A percentile compares a stretch with the other conserved stretches of the same genome.
Evolutionary conservation across 2,797 vertebrate species (phyloP).

Genomic region (Pseudochaenichthys georgianus): DNA sequence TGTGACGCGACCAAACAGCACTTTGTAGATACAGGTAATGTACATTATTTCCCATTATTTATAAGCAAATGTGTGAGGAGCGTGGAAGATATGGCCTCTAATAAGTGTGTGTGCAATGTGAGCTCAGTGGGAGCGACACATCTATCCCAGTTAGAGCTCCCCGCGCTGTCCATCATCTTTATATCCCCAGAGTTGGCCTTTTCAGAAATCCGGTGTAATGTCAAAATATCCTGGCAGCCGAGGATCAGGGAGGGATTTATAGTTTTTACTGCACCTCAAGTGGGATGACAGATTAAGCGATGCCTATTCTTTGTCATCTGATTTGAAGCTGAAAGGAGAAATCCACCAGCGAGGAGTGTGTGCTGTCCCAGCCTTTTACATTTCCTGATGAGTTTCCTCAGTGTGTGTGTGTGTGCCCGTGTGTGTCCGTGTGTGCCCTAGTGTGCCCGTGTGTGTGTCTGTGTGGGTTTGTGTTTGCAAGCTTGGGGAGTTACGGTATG

Average conservation of each 20-base stretch:
- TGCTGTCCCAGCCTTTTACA: constrained; percentile 22
- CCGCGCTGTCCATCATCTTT: constrained; percentile 65
- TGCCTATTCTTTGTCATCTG: constrained; percentile 54
- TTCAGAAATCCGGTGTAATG: constrained; percentile 73
- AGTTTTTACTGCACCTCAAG: constrained; percentile 51
- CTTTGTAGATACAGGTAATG: constrained; percentile 4
- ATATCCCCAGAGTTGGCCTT: constrained; percentile 67
- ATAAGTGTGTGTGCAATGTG: constrained; percentile 14
- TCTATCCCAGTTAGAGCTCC: constrained; percentile 49
- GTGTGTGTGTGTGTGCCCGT: too few relatives aligned
- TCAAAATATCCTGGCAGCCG: constrained; percentile 66
- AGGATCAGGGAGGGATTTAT: constrained; percentile 66
- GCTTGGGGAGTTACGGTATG: too few relatives aligned
- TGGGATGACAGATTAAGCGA: constrained; percentile 68
- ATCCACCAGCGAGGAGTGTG: constrained; percentile 24
- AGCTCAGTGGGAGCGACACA: constrained; percentile 45
- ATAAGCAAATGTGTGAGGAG: not conserved
- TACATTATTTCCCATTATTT: not conserved
- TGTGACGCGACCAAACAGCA: not conserved
- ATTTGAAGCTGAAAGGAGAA: constrained; percentile 50
- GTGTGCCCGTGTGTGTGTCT: too few relatives aligned
- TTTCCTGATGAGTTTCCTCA: not conserved
- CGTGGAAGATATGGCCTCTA: not conserved
- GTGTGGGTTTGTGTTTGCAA: too few relatives aligned
- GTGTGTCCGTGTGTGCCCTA: too few relatives aligned